Conservation (phyloP, 2,113 vertebrate genomes). For the Electrona antarctica region DNA sequence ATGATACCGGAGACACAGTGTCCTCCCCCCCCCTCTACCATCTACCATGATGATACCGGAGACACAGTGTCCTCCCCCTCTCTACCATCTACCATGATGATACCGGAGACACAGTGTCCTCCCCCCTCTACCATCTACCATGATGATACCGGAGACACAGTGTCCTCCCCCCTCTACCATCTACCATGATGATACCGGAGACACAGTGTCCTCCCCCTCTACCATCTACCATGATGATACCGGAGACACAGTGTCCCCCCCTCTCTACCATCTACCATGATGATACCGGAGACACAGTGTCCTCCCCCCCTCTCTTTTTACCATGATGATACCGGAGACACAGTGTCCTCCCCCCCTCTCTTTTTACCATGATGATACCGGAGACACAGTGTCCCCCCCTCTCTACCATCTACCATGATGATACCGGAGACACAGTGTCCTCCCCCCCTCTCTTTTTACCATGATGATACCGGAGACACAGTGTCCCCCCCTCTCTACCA, state of each 20-base stretch:
- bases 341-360: slow-evolving; percentile 21
- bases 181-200: slow-evolving; percentile 45
- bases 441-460: slow-evolving; percentile 46
- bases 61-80: slow-evolving; percentile 43
- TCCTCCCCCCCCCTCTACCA: slow-evolving; percentile 10
- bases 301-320: slow-evolving; percentile 49
- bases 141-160: slow-evolving; percentile 59
- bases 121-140: too few relatives aligned
- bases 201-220: slow-evolving; percentile 38
- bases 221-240: slow-evolving; percentile 37
- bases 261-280: not conserved
- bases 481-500: not conserved
- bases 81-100: slow-evolving; percentile 13
- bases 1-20: slow-evolving; percentile 59
- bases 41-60: slow-evolving; percentile 39
- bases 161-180: slow-evolving; percentile 2
- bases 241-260: slow-evolving; percentile 47
- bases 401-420: not conserved
- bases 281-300: slow-evolving; percentile 59
- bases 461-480: slow-evolving; percentile 59
- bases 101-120: slow-evolving; percentile 57
- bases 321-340: slow-evolving; percentile 56
- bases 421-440: slow-evolving; percentile 60
- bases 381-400: slow-evolving; percentile 44
- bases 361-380: slow-evolving; percentile 59